Percentiles rank a stretch among this genome's conserved stretches.
Evolutionary conservation across 2,888 invertebrate species (phyloP).

Genomic region (Hemistola chrysoprasaria): DNA sequence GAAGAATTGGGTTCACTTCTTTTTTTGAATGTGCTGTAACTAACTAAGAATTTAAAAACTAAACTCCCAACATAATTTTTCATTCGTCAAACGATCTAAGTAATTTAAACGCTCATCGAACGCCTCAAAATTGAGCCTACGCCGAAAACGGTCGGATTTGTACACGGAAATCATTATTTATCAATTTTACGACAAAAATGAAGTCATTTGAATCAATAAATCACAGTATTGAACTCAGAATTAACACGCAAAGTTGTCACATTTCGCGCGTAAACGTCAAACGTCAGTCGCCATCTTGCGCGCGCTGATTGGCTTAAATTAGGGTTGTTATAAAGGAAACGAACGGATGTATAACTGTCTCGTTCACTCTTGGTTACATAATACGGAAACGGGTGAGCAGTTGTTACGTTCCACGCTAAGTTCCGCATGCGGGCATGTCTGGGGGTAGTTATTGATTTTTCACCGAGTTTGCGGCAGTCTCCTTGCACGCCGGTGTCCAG

Average conservation of each 20-base stretch:
- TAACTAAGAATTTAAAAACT: no score
- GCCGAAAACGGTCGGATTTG: slow-evolving; percentile 6
- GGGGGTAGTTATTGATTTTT: slow-evolving; percentile 77
- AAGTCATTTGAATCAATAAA: slow-evolving; percentile 65
- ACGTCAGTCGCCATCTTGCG: slow-evolving; percentile 70
- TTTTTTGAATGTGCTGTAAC: no score
- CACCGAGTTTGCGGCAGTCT: slow-evolving; percentile 77
- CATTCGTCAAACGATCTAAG: no score
- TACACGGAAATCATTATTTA: slow-evolving; percentile 37
- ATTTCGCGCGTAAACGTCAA: slow-evolving; percentile 78
- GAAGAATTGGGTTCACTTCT: no score
- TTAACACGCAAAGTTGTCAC: slow-evolving; percentile 65
- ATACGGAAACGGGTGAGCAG: slow-evolving; percentile 77
- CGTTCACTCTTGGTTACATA: slow-evolving; percentile 65
- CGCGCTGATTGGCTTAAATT: slow-evolving; percentile 55
- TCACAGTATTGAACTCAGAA: slow-evolving; percentile 49
- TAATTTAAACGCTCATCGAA: neutral
- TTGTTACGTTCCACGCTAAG: slow-evolving; percentile 58
- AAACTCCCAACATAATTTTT: no score
- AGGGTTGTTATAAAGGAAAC: slow-evolving; percentile 57
- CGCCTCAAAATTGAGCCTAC: slow-evolving; percentile 1
- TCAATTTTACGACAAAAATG: slow-evolving; percentile 48
- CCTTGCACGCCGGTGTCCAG: slow-evolving; percentile 71
- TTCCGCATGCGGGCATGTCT: slow-evolving; percentile 74
- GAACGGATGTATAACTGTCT: slow-evolving; percentile 50